phyloP scores from a whole-genome alignment of 1,140 invertebrate genomes.

The Pseudomyrmex cubaensis region DNA sequence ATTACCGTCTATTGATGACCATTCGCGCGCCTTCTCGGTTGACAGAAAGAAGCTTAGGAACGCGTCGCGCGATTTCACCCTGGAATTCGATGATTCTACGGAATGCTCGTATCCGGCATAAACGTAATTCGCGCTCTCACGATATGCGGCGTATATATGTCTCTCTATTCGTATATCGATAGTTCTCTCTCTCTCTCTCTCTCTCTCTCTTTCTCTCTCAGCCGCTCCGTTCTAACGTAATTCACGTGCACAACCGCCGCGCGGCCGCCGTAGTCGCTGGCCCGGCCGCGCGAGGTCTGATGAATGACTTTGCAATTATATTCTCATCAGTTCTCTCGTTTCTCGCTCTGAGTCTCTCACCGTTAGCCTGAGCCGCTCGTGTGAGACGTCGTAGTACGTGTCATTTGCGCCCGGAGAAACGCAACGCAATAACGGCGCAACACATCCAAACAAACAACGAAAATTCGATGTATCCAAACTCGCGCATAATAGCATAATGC shows the following conservation, averaged over 20 bases:
- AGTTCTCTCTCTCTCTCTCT: neutral
- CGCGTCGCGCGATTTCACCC: constrained; percentile 45
- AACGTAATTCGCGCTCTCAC: constrained; percentile 34
- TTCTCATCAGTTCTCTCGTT: constrained; percentile 67
- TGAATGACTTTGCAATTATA: constrained; percentile 79
- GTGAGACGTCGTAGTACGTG: constrained; percentile 3
- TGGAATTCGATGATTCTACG: constrained; percentile 57
- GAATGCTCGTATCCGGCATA: constrained; percentile 25
- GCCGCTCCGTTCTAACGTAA: constrained; percentile 68
- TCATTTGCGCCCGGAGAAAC: constrained; percentile 29
- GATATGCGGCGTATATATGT: constrained; percentile 15
- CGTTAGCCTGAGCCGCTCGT: constrained; percentile 58
- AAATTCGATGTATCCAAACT: too few relatives aligned
- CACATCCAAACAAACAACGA: too few relatives aligned
- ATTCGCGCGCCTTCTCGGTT: constrained; percentile 5
- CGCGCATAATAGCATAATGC: too few relatives aligned
- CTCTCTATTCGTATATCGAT: constrained; percentile 10
- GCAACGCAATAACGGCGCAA: too few relatives aligned
- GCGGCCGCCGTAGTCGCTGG: constrained; percentile 6
- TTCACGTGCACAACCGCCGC: constrained; percentile 55
- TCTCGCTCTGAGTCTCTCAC: constrained; percentile 47
- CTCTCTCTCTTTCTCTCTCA: constrained; percentile 8
- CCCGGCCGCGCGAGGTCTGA: constrained; percentile 67
- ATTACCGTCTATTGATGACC: constrained; percentile 45
- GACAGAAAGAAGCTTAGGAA: constrained; percentile 30